Evolutionary conservation across 2,113 vertebrate genomes (phyloP).

Genomic region (Spheniscus mendiculus): DNA sequence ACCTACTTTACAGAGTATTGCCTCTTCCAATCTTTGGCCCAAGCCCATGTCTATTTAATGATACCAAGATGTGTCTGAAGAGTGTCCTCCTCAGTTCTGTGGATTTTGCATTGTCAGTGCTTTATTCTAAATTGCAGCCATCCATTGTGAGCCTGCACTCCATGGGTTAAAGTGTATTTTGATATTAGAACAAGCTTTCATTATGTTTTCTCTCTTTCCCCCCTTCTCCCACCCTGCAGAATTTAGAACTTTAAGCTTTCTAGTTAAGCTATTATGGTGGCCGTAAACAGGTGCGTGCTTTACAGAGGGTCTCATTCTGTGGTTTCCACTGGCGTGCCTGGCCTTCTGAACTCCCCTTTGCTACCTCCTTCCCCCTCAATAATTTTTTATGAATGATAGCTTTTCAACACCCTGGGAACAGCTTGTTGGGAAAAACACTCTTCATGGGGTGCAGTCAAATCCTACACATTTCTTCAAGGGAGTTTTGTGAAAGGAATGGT

Average conservation of each 20-base stretch:
- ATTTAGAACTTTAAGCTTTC: conserved; percentile 59
- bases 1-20: background rate
- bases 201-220: conserved; percentile 23
- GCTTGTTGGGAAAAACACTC: conserved; percentile 62
- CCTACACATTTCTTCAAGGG: conserved; percentile 56
- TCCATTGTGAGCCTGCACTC: background rate
- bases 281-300: conserved; percentile 80
- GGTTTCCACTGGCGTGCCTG: conserved; percentile 71
- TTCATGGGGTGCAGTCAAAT: conserved; percentile 59
- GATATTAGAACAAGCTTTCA: conserved; percentile 60
- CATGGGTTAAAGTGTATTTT: conserved; percentile 57
- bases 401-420: conserved; percentile 81
- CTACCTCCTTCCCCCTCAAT: conserved; percentile 74
- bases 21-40: background rate
- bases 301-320: conserved; percentile 78
- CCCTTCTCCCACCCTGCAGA: background rate
- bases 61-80: background rate
- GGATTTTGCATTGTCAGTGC: background rate
- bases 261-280: conserved; percentile 73
- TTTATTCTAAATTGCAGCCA: background rate
- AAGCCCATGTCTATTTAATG: background rate
- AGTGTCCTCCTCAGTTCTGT: background rate
- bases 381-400: conserved; percentile 83
- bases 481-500: conserved; percentile 47
- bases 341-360: conserved; percentile 75